Conservation (phyloP, 2,888 invertebrate genomes). For the Papilio elwesi region DNA sequence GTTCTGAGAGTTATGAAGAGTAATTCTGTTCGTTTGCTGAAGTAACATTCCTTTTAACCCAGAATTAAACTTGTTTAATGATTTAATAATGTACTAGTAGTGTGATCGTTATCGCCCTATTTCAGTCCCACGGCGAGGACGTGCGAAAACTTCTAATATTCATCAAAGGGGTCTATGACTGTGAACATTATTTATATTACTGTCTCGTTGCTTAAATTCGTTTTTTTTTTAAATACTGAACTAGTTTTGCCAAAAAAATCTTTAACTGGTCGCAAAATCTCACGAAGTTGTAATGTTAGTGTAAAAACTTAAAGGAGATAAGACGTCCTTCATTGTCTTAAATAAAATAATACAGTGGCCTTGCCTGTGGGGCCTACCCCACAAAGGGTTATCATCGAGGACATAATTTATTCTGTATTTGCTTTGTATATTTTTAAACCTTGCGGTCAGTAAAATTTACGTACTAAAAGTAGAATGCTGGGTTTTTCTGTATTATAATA, state of each 20-base stretch:
- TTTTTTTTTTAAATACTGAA: background rate
- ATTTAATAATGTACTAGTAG: background rate
- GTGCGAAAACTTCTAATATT: conserved; percentile 24
- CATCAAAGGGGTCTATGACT: conserved; percentile 12
- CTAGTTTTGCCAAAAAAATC: background rate
- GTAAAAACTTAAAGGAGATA: background rate
- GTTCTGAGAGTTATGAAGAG: too few species aligned
- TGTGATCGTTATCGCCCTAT: conserved; percentile 19
- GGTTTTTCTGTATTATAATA: too few species aligned
- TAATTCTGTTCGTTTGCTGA: background rate
- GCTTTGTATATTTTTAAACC: background rate
- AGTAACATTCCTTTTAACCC: background rate
- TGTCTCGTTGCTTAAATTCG: conserved; percentile 3
- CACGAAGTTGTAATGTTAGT: background rate
- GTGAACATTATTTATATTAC: conserved; percentile 1
- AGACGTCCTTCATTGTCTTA: conserved; percentile 13
- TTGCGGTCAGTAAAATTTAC: conserved; percentile 1
- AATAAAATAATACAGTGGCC: conserved; percentile 16
- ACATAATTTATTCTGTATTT: background rate
- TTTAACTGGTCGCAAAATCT: background rate
- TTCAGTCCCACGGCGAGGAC: conserved; percentile 24
- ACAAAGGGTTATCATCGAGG: conserved; percentile 2
- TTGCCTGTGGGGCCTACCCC: background rate
- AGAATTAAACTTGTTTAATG: conserved; percentile 11
- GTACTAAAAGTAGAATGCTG: background rate